phyloP scores from a whole-genome alignment of 2,113 vertebrate species.

The Cyanistes caeruleus region DNA sequence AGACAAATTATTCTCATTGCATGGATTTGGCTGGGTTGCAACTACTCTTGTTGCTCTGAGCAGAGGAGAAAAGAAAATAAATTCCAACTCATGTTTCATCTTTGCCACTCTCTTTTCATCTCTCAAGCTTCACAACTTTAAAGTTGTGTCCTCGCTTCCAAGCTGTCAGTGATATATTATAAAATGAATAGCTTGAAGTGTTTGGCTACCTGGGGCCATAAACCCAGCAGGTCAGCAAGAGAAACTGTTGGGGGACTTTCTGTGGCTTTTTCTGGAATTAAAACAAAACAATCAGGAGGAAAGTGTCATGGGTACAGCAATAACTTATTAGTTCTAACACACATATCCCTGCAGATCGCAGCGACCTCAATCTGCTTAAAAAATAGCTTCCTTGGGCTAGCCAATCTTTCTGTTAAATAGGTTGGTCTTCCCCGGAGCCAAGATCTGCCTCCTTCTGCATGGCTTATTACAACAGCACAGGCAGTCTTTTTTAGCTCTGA shows the following conservation, averaged over 20 bases:
- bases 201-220: slow-evolving; percentile 33
- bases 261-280: slow-evolving; percentile 49
- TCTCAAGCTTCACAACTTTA: slow-evolving; percentile 1
- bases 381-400: slow-evolving; percentile 43
- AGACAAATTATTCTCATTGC: slow-evolving; percentile 11
- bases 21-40: slow-evolving; percentile 13
- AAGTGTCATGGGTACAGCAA: neutral
- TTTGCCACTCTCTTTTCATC: neutral
- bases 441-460: slow-evolving; percentile 34
- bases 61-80: rapidly evolving
- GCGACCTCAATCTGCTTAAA: slow-evolving; percentile 56
- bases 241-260: slow-evolving; percentile 6
- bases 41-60: neutral
- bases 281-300: slow-evolving; percentile 53
- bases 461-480: slow-evolving; percentile 37
- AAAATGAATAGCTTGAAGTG: slow-evolving; percentile 22
- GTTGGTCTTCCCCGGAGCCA: slow-evolving; percentile 50
- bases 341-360: slow-evolving; percentile 54
- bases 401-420: slow-evolving; percentile 62
- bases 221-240: slow-evolving; percentile 40
- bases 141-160: neutral
- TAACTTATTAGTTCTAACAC: slow-evolving; percentile 53
- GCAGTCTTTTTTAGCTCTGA: slow-evolving; percentile 28
- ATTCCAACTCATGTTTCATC: neutral
- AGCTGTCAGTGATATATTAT: neutral